A percentile compares a stretch with the other conserved stretches of the same genome.
These are phyloP conservation scores for Ypsolopha scabrella DNA, from an alignment of 2,888 invertebrate species.

Conservation along the genomic window DNA sequence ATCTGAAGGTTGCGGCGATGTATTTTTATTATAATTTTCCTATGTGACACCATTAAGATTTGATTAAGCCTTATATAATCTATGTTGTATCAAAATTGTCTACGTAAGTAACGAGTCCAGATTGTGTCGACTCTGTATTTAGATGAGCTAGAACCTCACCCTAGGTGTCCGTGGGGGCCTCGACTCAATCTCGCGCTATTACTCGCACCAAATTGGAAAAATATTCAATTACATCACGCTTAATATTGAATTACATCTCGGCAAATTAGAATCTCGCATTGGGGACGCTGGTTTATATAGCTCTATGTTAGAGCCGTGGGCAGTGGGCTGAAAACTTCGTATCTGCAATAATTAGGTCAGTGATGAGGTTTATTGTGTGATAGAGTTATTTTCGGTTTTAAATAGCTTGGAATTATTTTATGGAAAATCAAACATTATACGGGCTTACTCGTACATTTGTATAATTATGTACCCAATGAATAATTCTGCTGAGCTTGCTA, in stretches of 20 bases:
- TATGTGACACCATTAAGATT: no score
- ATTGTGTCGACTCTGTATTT: no score
- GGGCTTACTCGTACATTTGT: no score
- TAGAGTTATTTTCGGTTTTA: neutral
- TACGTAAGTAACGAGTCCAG: no score
- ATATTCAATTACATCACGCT: conserved; percentile 69
- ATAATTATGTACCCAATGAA: no score
- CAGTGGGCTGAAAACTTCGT: conserved; percentile 1
- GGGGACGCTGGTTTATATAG: conserved; percentile 34
- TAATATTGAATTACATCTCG: conserved; percentile 68
- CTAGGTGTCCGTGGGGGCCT: conserved; percentile 34
- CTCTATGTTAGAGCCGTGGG: conserved; percentile 8
- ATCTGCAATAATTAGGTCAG: neutral
- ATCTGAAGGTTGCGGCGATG: no score
- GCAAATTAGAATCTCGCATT: conserved; percentile 64
- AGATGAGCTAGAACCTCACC: conserved; percentile 11
- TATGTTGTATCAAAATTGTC: no score
- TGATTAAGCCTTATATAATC: no score
- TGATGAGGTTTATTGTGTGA: neutral
- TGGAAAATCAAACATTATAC: neutral
- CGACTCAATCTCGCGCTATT: conserved; percentile 71
- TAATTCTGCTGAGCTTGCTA: no score
- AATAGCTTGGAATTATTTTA: neutral
- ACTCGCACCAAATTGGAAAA: conserved; percentile 70
- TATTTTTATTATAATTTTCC: no score